These are phyloP conservation scores for Brachypodius melanocephalos DNA, from an alignment of 2,113 vertebrate genomes.

Conservation along the genomic window DNA sequence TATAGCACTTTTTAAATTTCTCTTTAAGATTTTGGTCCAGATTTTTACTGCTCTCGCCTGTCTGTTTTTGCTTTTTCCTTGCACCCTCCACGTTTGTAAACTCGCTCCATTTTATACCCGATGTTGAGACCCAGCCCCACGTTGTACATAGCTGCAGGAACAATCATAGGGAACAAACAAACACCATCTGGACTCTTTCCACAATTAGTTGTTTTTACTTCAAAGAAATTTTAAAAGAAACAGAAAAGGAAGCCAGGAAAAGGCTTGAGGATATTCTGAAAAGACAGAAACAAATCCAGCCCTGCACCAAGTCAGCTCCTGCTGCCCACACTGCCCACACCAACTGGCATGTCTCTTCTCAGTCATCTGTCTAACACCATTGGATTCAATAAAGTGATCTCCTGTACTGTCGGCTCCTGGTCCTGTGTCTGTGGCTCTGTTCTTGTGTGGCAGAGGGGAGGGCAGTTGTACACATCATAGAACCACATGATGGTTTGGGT, in stretches of 20 bases:
- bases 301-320: conserved; percentile 65
- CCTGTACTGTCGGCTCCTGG: conserved; percentile 55
- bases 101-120: conserved; percentile 63
- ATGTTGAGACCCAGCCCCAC: conserved; percentile 59
- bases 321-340: conserved; percentile 57
- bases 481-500: not conserved
- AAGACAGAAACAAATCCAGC: conserved; percentile 54
- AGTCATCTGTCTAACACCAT: conserved; percentile 73
- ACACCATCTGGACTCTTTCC: conserved; percentile 69
- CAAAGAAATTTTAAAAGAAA: conserved; percentile 21
- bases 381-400: conserved; percentile 80
- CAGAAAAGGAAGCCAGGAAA: conserved; percentile 39
- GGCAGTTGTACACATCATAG: fast-evolving
- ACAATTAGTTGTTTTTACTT: conserved; percentile 58
- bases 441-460: not conserved
- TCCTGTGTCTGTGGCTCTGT: conserved; percentile 8
- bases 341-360: conserved; percentile 71
- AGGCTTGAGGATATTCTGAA: conserved; percentile 42
- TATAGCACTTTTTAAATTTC: conserved; percentile 73
- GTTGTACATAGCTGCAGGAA: conserved; percentile 78
- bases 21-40: conserved; percentile 62
- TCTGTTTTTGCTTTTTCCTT: conserved; percentile 54
- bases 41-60: conserved; percentile 66
- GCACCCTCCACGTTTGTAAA: conserved; percentile 63
- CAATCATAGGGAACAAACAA: conserved; percentile 74